Evolutionary conservation across 2,797 vertebrate species (phyloP), one percentile per base, ranked within the genome.

Genomic region (Ibycter americanus): DNA sequence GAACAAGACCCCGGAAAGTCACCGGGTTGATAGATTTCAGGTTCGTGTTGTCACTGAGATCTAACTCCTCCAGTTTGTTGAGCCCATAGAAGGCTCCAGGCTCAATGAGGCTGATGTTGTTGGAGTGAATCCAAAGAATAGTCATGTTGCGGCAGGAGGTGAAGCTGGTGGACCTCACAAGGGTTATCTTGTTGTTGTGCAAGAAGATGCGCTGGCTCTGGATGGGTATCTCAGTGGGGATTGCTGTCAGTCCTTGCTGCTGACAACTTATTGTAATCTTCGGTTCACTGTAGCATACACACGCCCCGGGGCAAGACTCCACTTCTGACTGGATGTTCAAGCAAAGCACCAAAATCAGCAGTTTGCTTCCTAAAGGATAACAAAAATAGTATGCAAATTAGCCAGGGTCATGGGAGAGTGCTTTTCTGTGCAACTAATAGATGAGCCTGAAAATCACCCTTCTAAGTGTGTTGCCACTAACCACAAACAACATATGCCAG

Each of bases 41-140:
- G 97, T 99, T 99, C 2, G 97, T 98, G 89, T 99, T 99, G 98
- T 99, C 99, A 0, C 99, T 99, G 94, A 99, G 99, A 97, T 99
- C 99, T 96, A 99, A 97, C 94, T 99, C 99, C 97, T 99, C 99
- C 85, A 99, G 97, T 85, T 98, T 99, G 90, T 98, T 98, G 89
- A 99, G 98, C 72, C 99, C 99, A 0, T 98, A 97, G 94, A 99
- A 99, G 68, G 99, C 99, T 6, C 99, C 98, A 0, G 99, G 98
- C 44, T 99, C 99, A 1, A 99, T 99, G 95, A 98, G 98, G 98
- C 99, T 99, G 96, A 99, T 99, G 77, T 99, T 99, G 90, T 99
- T 99, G n/a, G 99, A 99, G 97, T 99, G 99, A 65, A 99, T 98
- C 99, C 99, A 99, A 87, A 99, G 98, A 83, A 99, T 99, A 1